phyloP scores from a whole-genome alignment of 2,113 vertebrate genomes.

The Stomatorhinus ivindoensis region DNA sequence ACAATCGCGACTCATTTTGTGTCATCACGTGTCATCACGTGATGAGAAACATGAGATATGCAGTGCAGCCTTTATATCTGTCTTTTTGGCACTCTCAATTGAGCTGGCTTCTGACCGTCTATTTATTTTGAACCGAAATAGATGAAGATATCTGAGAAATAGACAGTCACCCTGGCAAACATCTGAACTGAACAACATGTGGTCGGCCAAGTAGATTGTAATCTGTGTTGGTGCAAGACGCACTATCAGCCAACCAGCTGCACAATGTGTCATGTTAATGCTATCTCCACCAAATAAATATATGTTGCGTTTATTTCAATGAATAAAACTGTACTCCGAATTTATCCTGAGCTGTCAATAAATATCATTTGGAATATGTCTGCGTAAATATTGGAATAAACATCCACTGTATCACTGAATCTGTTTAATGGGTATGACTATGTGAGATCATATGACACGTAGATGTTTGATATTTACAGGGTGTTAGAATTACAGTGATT shows the following conservation, averaged over 20 bases:
- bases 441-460: background rate
- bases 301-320: background rate
- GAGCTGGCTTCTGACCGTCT: background rate
- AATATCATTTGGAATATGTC: background rate
- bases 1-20: background rate
- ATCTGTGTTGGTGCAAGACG: background rate
- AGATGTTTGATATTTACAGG: constrained; percentile 2
- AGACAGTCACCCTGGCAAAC: background rate
- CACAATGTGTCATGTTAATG: background rate
- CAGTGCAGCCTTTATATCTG: background rate
- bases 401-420: background rate
- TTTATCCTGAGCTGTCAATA: background rate
- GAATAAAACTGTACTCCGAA: background rate
- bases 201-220: background rate
- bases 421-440: background rate
- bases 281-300: background rate
- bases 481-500: constrained; percentile 8
- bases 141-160: background rate
- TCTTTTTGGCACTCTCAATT: background rate
- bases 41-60: background rate
- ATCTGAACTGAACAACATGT: background rate
- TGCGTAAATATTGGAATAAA: background rate
- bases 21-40: background rate
- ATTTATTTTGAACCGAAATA: background rate
- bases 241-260: background rate